Evolutionary conservation across 2,888 invertebrate species (phyloP), one percentile per base, ranked within the genome.

Genomic region (Yponomeuta plumbellus): DNA sequence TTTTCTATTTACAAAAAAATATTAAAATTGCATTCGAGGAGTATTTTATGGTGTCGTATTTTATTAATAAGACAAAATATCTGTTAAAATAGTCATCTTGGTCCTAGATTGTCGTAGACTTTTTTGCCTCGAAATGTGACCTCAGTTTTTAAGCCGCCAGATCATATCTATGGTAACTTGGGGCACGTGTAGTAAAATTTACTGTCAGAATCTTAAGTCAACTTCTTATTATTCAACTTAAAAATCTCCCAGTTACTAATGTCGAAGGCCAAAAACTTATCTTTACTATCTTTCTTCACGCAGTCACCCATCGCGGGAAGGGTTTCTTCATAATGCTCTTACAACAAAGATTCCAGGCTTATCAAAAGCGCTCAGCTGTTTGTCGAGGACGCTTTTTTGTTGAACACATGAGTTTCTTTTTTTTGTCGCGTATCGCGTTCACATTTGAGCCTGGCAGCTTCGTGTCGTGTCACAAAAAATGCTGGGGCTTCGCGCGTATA

Each of bases 361-460:
- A 78, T 81, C 80, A 74, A 70, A 70, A 17, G 63, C 39, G 73
- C 84, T 88, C 86, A 86, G 86, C 86, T 87, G 86, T 85, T 85
- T 82, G 81, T 80, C 74, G 76, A 80, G 76, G 76, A 68, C 73
- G 67, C 44, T 79, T 85, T 84, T 86, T 83, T 78, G 73, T 71
- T 71, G 71, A 76, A 79, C 80, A 83, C 81, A 80, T 79, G 80
- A 78, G 21, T 59, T 23, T 76, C 74, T 71, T 71, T 78, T 80
- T 84, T 83, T 81, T 78, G 69, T 67, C 70, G 70, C 68, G 73
- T 76, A 72, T 52, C 61, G 69, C 69, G 56, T 67, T 39, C 59
- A 65, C 39, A 67, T 65, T 66, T 22, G 65, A 52, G 61, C 40
- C 67, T 69, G 67, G 67, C 71, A 70, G 72, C 73, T 76, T 76